Evolutionary conservation across 2,888 invertebrate species (phyloP), one percentile per base, ranked within the genome.

Genomic region (Pseudococcus jackbeardsleyi): DNA sequence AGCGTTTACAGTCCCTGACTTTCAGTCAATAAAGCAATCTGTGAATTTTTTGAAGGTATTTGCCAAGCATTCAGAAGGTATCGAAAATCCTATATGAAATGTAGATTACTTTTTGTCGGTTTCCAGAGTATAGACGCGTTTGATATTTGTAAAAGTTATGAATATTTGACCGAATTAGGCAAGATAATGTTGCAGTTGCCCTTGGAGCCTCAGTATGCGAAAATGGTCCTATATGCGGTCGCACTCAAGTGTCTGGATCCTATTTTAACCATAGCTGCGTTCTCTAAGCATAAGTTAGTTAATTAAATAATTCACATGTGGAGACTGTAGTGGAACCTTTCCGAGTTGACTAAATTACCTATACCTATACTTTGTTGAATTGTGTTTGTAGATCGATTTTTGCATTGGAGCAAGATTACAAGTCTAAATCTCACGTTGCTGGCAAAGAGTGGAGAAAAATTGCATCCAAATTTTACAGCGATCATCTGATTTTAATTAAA

Each of bases 221-320:
- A 99, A 92, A 96, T 97, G 94, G 92, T 99, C 89, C 92, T 99
- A 0, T 97, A 97, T 91, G 95, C 97, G 0, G 94, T 97, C 68
- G 95, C 98, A 4, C 94, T 98, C 90, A 96, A 97, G 91, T 99
- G 99, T 91, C 92, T 98, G 54, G 97, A 98, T 91, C 98, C 99
- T 0, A 93, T 99, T 48, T 92, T 98, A 88, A 98, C 98, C 1
- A 95, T 99, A 68, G 97, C 97, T 0, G 96, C 87, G 17, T 87
- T 87, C 50, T 87, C 87, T 1, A 87, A 87, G 77, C 84, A 88
- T 46, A 88, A 88, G 84, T 88, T 26, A 42, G 84, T 59, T n/a
- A 9, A 48, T 48, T 7, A 7, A 39, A 39, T 39, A 7, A 39
- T 39, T 39, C 7, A 39, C 7, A 39, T 39, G 3, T 7, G 7